phyloP scores from a whole-genome alignment of 2,888 invertebrate genomes.

The Desoria tigrina region DNA sequence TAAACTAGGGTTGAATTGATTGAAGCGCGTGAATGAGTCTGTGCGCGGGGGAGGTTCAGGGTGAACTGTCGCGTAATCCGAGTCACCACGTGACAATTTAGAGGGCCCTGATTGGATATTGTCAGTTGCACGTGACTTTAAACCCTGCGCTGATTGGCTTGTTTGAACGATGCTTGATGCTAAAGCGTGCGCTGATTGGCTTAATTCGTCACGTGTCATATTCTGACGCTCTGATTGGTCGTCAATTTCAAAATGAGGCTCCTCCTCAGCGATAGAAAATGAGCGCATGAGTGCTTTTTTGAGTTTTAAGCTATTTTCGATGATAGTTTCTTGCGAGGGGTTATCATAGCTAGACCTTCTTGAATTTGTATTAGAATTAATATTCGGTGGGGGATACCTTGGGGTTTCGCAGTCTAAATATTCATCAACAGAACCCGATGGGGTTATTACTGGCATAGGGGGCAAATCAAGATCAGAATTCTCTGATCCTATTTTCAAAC shows the following conservation, averaged over 20 bases:
- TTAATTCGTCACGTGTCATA: neutral
- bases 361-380: no score
- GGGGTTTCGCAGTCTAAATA: constrained; percentile 44
- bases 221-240: neutral
- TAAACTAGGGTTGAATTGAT: neutral
- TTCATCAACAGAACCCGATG: constrained; percentile 19
- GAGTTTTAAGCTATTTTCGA: neutral
- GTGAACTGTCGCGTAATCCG: no score
- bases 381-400: constrained; percentile 46
- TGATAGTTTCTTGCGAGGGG: neutral
- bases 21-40: neutral
- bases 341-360: constrained; percentile 10
- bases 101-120: no score
- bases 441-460: constrained; percentile 32
- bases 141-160: no score
- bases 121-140: no score
- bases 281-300: constrained; percentile 21
- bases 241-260: constrained; percentile 4
- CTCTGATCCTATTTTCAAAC: no score
- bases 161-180: no score
- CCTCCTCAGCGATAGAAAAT: constrained; percentile 24
- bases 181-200: no score
- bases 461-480: constrained; percentile 43
- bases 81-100: no score
- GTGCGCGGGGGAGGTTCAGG: neutral